phyloP scores from a whole-genome alignment of 2,113 vertebrate genomes.

The Podilymbus podiceps region DNA sequence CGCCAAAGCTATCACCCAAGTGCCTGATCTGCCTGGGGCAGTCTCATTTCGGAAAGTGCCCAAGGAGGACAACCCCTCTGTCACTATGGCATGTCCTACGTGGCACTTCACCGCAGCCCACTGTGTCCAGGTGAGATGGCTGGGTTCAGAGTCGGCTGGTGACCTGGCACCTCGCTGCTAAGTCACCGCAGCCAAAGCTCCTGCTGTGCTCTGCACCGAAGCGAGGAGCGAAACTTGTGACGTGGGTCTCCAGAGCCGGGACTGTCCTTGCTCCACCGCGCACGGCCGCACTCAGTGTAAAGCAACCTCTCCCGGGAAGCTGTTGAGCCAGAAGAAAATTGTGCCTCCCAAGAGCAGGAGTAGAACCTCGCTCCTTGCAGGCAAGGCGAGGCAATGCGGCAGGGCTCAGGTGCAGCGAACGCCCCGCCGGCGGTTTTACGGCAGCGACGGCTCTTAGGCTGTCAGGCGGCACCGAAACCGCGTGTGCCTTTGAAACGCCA shows the following conservation, averaged over 20 bases:
- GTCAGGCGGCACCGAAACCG: background rate
- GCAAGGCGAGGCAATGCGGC: rapidly evolving
- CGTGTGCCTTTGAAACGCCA: background rate
- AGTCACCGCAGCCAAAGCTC: rapidly evolving
- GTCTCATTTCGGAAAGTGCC: background rate
- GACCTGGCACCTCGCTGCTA: background rate
- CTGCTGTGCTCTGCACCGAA: rapidly evolving
- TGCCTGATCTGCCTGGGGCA: rapidly evolving
- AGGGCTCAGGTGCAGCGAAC: background rate
- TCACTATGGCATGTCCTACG: rapidly evolving
- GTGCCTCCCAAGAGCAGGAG: background rate
- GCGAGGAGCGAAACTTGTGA: rapidly evolving
- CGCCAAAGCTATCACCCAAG: background rate
- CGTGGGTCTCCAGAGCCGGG: rapidly evolving
- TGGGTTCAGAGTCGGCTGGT: background rate
- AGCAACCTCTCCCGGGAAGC: background rate
- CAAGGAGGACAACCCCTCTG: background rate
- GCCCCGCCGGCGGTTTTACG: background rate
- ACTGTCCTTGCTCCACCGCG: rapidly evolving
- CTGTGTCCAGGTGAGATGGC: rapidly evolving
- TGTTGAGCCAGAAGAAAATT: background rate
- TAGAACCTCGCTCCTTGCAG: background rate
- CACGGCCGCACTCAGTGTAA: rapidly evolving
- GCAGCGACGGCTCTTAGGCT: background rate
- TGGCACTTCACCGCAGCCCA: rapidly evolving